Evolutionary conservation across 2,888 invertebrate genomes (phyloP).

Genomic region (Apodemia duryi): DNA sequence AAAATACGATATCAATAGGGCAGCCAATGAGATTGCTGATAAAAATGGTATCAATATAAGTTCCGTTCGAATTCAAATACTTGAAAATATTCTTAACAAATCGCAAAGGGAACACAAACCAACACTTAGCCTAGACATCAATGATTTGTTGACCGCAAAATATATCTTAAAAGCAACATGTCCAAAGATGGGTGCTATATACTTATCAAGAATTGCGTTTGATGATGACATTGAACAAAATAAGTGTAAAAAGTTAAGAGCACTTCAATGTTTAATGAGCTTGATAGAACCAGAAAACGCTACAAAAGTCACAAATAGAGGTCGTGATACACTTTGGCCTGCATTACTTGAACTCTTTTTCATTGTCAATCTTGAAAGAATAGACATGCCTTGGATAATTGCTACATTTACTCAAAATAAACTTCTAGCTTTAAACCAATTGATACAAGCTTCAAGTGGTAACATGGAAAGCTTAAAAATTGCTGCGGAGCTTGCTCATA

Average conservation of each 20-base stretch:
- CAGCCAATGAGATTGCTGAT: conserved; percentile 72
- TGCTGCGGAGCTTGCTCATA: conserved; percentile 51
- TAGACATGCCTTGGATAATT: conserved; percentile 71
- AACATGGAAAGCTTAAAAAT: conserved; percentile 57
- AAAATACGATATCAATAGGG: conserved; percentile 64
- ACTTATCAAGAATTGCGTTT: conserved; percentile 69
- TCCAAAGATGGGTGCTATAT: conserved; percentile 73
- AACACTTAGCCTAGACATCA: conserved; percentile 48
- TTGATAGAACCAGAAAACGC: conserved; percentile 67
- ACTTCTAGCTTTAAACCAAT: conserved; percentile 56
- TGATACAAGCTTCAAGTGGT: conserved; percentile 51
- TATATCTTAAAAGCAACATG: conserved; percentile 74
- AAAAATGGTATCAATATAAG: conserved; percentile 71
- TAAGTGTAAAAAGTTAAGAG: conserved; percentile 67
- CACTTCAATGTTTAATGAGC: conserved; percentile 71
- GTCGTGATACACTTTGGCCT: conserved; percentile 61
- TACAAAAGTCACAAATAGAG: conserved; percentile 63
- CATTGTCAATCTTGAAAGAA: conserved; percentile 59
- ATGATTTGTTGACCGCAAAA: conserved; percentile 65
- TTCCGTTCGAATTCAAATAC: conserved; percentile 66
- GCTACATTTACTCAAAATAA: conserved; percentile 67
- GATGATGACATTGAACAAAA: conserved; percentile 69
- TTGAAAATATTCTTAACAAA: conserved; percentile 67
- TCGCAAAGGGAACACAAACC: conserved; percentile 43
- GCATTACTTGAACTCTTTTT: conserved; percentile 64